These are phyloP conservation scores for Cecidostiba fungosa DNA, from an alignment of 2,888 invertebrate species.

Conservation along the genomic window DNA sequence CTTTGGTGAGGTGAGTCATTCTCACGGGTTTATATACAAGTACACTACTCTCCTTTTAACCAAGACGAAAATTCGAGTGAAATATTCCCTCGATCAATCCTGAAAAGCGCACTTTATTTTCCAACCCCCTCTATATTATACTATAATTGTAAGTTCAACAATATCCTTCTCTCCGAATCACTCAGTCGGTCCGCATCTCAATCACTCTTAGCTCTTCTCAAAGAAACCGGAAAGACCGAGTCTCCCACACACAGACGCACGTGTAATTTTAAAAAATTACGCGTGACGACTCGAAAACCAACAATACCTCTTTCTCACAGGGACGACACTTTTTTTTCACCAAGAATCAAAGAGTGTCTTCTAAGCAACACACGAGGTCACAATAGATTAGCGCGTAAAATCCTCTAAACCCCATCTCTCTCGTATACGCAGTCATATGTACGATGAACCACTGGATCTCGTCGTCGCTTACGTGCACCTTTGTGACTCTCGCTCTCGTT, in stretches of 20 bases:
- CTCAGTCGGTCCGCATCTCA: neutral
- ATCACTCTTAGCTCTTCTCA: neutral
- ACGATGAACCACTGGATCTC: neutral
- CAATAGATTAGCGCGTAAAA: constrained; percentile 44
- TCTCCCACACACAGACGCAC: neutral
- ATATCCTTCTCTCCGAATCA: neutral
- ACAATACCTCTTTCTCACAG: neutral
- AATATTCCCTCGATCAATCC: neutral
- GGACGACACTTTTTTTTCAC: constrained; percentile 2
- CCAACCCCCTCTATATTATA: neutral
- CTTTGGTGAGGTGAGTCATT: neutral
- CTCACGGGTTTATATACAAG: no score
- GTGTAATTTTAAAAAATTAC: constrained; percentile 36
- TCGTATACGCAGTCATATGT: neutral
- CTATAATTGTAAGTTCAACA: neutral
- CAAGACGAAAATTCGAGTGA: neutral
- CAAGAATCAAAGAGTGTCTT: constrained; percentile 11
- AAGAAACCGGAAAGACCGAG: neutral
- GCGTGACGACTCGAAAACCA: neutral
- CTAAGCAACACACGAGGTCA: neutral
- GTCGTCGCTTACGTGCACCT: constrained; percentile 11
- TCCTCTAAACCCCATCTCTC: constrained; percentile 20
- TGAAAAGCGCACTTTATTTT: neutral
- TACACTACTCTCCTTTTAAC: no score
- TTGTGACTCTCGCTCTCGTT: neutral